Conservation (phyloP, 1,140 invertebrate genomes). For the Cotesia chilonis region DNA sequence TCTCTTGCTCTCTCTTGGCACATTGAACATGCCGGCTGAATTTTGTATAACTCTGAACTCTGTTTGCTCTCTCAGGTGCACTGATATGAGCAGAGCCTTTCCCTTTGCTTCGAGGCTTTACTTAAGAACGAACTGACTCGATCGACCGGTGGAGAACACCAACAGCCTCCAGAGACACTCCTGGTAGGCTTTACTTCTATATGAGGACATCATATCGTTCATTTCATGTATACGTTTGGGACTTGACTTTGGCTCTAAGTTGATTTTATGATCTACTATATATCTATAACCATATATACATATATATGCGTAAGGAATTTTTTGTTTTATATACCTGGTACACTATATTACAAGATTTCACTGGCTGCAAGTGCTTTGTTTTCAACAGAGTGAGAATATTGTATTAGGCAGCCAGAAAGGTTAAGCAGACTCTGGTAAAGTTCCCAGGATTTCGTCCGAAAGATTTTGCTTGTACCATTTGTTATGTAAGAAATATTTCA, state of each 20-base stretch:
- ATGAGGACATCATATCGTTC: no score
- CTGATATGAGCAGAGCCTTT: conserved; percentile 9
- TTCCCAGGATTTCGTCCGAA: no score
- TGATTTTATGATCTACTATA: no score
- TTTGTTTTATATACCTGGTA: not conserved
- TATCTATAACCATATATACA: no score
- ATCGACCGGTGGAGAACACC: conserved; percentile 27
- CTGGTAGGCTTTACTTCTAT: not conserved
- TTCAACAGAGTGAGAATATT: no score
- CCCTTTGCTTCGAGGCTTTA: conserved; percentile 6
- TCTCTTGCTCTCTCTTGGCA: not conserved
- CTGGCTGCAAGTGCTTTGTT: not conserved
- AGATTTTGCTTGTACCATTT: no score
- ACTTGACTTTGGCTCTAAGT: no score
- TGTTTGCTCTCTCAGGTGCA: not conserved
- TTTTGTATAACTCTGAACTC: conserved; percentile 19
- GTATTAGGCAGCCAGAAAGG: no score
- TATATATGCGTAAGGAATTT: no score
- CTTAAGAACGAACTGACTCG: conserved; percentile 12
- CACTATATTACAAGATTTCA: not conserved
- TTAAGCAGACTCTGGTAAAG: no score
- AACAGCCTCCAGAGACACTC: conserved; percentile 14
- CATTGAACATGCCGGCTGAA: not conserved
- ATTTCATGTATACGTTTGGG: no score
- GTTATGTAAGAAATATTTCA: no score